Conservation (phyloP, 2,888 invertebrate species). For the Acanthosoma haemorrhoidale region DNA sequence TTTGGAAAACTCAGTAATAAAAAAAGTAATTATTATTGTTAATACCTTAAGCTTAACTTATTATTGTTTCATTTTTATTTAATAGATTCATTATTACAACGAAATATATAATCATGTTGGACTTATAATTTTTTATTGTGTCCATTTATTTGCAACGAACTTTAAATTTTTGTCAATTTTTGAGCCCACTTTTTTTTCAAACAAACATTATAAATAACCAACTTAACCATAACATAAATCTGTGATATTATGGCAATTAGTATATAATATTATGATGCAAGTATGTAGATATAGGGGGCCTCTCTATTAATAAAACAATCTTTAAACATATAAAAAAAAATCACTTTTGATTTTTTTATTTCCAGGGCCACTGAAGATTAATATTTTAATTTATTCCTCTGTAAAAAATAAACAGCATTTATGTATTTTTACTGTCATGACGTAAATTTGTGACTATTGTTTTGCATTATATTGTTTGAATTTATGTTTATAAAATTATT, state of each 20-base stretch:
- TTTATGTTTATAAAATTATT: slow-evolving; percentile 30
- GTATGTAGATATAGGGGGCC: slow-evolving; percentile 28
- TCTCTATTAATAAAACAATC: slow-evolving; percentile 24
- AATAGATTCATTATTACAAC: slow-evolving; percentile 20
- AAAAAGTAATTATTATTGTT: background rate
- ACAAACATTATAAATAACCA: slow-evolving; percentile 23
- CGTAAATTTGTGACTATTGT: slow-evolving; percentile 17
- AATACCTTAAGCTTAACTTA: background rate
- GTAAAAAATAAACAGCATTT: slow-evolving; percentile 26
- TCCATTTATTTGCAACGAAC: slow-evolving; percentile 27
- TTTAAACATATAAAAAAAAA: slow-evolving; percentile 23
- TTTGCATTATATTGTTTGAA: slow-evolving; percentile 22
- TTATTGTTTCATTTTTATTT: slow-evolving; percentile 3
- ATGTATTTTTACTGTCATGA: slow-evolving; percentile 24
- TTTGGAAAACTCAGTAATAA: background rate
- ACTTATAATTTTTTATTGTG: slow-evolving; percentile 13
- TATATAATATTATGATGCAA: slow-evolving; percentile 23
- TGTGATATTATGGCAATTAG: slow-evolving; percentile 40
- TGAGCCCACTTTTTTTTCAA: slow-evolving; percentile 13
- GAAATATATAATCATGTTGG: slow-evolving; percentile 11
- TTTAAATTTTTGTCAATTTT: slow-evolving; percentile 18
- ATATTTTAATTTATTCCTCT: slow-evolving; percentile 16
- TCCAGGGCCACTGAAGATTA: slow-evolving; percentile 19
- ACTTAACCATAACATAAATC: slow-evolving; percentile 37
- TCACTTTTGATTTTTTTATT: slow-evolving; percentile 29